These are phyloP conservation scores for Zaprionus camerounensis DNA, from an alignment of 1,140 invertebrate species.

Conservation along the genomic window DNA sequence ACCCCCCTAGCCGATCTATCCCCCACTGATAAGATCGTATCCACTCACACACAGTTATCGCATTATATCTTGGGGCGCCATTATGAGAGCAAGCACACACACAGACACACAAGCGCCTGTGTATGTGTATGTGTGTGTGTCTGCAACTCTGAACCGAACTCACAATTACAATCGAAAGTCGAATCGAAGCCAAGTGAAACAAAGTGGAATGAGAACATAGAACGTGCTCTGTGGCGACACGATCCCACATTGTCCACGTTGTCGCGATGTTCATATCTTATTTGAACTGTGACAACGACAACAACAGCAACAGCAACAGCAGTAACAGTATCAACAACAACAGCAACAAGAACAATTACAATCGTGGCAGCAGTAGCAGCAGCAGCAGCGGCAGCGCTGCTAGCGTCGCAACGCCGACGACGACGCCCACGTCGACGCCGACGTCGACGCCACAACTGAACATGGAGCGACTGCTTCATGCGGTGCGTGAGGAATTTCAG, in stretches of 20 bases:
- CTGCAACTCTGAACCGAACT: neutral
- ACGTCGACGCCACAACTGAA: slow-evolving; percentile 50
- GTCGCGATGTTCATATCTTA: slow-evolving; percentile 80
- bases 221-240: neutral
- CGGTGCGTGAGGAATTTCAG: slow-evolving; percentile 75
- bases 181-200: slow-evolving; percentile 55
- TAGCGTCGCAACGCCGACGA: slow-evolving; percentile 29
- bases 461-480: slow-evolving; percentile 72
- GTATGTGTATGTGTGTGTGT: neutral
- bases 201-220: slow-evolving; percentile 39
- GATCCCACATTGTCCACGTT: neutral
- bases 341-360: slow-evolving; percentile 17
- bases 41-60: neutral
- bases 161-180: slow-evolving; percentile 9
- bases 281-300: slow-evolving; percentile 70
- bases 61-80: slow-evolving; percentile 57
- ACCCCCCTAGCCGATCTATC: neutral
- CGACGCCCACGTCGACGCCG: slow-evolving; percentile 35
- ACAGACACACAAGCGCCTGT: neutral
- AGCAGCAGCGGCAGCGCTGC: slow-evolving; percentile 24
- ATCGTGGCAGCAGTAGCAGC: neutral
- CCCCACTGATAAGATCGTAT: neutral
- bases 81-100: slow-evolving; percentile 46
- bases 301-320: neutral
- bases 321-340: slow-evolving; percentile 12